These are phyloP conservation scores for Drosophila pseudoananassae DNA, from an alignment of 1,140 invertebrate genomes.

Conservation along the genomic window DNA sequence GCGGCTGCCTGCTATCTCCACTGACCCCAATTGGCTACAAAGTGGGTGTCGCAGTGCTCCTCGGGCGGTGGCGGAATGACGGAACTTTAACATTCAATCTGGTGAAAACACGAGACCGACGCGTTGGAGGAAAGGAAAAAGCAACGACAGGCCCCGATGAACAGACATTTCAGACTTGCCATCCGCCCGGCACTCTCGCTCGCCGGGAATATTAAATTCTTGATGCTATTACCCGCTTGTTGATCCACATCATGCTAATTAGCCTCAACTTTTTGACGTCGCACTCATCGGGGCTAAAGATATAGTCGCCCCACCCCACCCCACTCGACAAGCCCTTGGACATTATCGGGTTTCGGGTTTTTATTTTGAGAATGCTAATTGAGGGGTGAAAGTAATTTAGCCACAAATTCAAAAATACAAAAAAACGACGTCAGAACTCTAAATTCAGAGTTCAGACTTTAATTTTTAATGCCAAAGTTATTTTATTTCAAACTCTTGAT, in stretches of 20 bases:
- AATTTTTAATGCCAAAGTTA: background rate
- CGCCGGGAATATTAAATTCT: conserved; percentile 38
- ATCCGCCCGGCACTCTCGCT: conserved; percentile 20
- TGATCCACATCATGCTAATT: conserved; percentile 54
- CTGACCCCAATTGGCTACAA: conserved; percentile 42
- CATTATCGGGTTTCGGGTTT: conserved; percentile 45
- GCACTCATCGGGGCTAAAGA: conserved; percentile 30
- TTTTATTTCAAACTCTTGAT: background rate
- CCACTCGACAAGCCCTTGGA: background rate
- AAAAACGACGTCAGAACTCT: conserved; percentile 35
- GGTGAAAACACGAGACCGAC: conserved; percentile 28
- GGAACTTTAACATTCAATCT: conserved; percentile 41
- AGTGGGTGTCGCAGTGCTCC: conserved; percentile 36
- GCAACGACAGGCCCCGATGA: conserved; percentile 8
- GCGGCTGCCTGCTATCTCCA: conserved; percentile 11
- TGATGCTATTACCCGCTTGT: conserved; percentile 40
- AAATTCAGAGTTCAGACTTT: conserved; percentile 3
- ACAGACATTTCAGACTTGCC: conserved; percentile 26
- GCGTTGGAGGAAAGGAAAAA: background rate
- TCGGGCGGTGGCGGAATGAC: conserved; percentile 13
- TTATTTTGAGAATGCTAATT: conserved; percentile 40
- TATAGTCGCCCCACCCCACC: background rate
- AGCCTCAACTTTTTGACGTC: conserved; percentile 45
- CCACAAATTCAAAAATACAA: conserved; percentile 31
- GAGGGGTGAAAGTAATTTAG: conserved; percentile 37